Conservation (phyloP, 1,140 invertebrate genomes). For the Brachionus rubens region DNA sequence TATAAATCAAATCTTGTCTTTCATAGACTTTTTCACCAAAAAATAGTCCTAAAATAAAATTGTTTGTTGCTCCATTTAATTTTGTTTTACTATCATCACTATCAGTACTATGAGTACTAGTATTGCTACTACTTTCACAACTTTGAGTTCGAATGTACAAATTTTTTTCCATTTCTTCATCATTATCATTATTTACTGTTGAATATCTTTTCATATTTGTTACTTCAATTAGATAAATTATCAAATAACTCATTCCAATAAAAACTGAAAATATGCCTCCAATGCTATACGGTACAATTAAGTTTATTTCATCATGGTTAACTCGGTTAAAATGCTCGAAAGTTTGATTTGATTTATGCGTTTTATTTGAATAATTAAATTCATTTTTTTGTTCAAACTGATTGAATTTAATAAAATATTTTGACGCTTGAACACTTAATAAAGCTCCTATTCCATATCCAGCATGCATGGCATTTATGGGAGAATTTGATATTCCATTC, state of each 20-base stretch:
- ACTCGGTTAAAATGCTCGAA: background rate
- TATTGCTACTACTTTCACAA: background rate
- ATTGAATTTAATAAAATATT: constrained; percentile 24
- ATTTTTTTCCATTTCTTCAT: background rate
- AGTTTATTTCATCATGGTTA: background rate
- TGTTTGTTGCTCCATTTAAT: background rate
- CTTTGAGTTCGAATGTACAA: no score
- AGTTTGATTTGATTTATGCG: background rate
- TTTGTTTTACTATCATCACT: no score
- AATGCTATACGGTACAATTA: background rate
- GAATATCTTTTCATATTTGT: no score
- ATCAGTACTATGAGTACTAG: no score
- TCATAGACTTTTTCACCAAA: constrained; percentile 28
- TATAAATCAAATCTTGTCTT: background rate
- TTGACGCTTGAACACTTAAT: background rate
- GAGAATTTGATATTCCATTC: constrained; percentile 31
- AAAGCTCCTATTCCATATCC: constrained; percentile 31
- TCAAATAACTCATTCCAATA: no score
- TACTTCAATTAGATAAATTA: no score
- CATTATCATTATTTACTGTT: no score
- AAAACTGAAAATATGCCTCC: no score
- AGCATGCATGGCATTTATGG: constrained; percentile 44
- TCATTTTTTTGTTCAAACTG: background rate
- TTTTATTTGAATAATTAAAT: no score
- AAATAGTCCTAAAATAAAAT: background rate